Base-by-base conservation (phyloP, 1,140 invertebrate genomes). In the Philopotamus ludificatus region DNA sequence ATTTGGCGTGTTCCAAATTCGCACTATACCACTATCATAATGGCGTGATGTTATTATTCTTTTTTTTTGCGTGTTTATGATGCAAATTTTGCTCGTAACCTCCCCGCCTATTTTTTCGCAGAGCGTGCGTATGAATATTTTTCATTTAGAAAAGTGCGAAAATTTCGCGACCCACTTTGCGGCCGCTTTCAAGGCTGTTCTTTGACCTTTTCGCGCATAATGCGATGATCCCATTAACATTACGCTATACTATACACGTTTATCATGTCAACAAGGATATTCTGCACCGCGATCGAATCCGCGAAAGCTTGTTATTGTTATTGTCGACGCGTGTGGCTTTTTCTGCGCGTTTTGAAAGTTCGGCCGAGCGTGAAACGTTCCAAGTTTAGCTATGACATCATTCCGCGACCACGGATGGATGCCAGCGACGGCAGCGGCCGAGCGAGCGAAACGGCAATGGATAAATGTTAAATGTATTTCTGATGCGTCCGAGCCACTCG, bases 381-480 rank as follows among this genome's bases (percentile, higher is more conserved):
- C 51, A 63, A 54, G 51, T 53, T 53, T 63, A 63, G 61, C 61
- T 49, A 54, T 63, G 61, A 63, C 61, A 54, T 63, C 61, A 63
- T 51, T 26, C 23, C 45, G 50, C 49, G 50, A 44, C n/a, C 22
- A 54, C 26, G 22, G 26, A 7, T 34, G 4, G 28, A 4, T 12
- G 18, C n/a, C 26, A 34, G 41, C 23, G 16, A 34, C n/a, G n/a
- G 34, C 21, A 12, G 50, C 2, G n/a, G 15, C 3, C 51, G 3
- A 15, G 26, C 21, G 23, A 28, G 41, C 25, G 26, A 34, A n/a
- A n/a, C n/a, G n/a, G n/a, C n/a, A n/a, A n/a, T n/a, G n/a, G n/a
- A n/a, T n/a, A n/a, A n/a, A n/a, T n/a, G n/a, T n/a, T n/a, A n/a
- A n/a, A n/a, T n/a, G n/a, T n/a, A n/a, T n/a, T n/a, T n/a, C n/a